phyloP scores from a whole-genome alignment of 2,113 vertebrate genomes.

The Eulemur rufifrons region DNA sequence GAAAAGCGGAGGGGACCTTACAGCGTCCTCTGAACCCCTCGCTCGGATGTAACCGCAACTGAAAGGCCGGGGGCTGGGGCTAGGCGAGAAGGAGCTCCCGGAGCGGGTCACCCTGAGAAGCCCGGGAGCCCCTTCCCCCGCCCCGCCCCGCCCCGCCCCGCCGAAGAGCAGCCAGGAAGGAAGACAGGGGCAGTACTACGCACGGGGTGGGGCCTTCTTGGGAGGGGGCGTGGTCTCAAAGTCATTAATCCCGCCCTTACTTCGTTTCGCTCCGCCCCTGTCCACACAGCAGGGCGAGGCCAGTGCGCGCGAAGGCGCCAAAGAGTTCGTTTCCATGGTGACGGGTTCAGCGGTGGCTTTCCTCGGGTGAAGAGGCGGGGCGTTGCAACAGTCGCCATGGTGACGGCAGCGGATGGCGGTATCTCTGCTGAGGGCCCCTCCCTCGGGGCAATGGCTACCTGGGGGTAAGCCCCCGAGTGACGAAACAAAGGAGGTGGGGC shows the following conservation, averaged over 20 bases:
- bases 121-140: neutral
- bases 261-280: neutral
- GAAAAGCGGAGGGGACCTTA: too few relatives aligned
- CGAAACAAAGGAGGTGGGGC: neutral
- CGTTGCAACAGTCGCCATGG: neutral
- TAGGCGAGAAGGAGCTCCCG: neutral
- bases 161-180: too few relatives aligned
- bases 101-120: neutral
- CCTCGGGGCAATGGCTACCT: neutral
- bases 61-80: neutral
- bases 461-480: neutral
- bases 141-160: too few relatives aligned
- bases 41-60: neutral
- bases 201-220: too few relatives aligned
- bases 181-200: accelerated
- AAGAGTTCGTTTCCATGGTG: neutral
- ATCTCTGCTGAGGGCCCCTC: neutral
- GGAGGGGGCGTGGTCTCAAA: too few relatives aligned
- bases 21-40: neutral
- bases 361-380: neutral
- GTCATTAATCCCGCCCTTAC: neutral
- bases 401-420: neutral
- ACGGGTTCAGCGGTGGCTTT: neutral
- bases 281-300: neutral
- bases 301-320: accelerated